phyloP scores from a whole-genome alignment of 2,113 vertebrate genomes.

The Antechinus stuartii region DNA sequence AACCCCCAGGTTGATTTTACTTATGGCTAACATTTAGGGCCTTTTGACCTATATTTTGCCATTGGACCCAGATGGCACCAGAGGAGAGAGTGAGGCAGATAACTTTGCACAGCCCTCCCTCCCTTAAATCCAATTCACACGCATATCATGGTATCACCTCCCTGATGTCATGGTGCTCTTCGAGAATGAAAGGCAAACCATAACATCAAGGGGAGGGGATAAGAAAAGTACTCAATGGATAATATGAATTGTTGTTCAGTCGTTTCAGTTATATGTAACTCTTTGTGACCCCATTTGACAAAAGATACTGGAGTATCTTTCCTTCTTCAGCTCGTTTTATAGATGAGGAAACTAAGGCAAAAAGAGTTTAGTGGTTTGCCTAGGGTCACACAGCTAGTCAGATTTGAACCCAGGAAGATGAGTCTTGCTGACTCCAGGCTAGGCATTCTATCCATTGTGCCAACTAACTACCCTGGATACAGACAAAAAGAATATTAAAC shows the following conservation, averaged over 20 bases:
- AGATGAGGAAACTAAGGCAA: neutral
- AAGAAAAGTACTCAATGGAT: neutral
- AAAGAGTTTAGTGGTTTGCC: neutral
- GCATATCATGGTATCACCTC: no score
- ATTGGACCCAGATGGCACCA: no score
- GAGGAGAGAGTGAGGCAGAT: no score
- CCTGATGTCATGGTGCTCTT: no score
- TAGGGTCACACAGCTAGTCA: neutral
- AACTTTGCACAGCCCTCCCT: no score
- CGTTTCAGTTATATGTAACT: neutral
- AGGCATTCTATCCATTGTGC: neutral
- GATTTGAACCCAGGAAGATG: neutral
- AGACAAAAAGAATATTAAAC: neutral
- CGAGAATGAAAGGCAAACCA: no score
- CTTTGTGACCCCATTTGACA: neutral
- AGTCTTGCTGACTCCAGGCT: neutral
- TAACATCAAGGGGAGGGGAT: no score
- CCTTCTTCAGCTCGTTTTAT: neutral
- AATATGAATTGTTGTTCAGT: neutral
- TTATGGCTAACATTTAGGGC: neutral
- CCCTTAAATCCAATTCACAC: no score
- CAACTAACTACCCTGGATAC: neutral
- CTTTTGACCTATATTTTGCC: no score
- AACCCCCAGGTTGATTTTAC: neutral
- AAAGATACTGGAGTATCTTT: neutral